A percentile compares a stretch with the other conserved stretches of the same genome.
phyloP scores from a whole-genome alignment of 2,113 vertebrate species.

The Rhadina sibilatrix region DNA sequence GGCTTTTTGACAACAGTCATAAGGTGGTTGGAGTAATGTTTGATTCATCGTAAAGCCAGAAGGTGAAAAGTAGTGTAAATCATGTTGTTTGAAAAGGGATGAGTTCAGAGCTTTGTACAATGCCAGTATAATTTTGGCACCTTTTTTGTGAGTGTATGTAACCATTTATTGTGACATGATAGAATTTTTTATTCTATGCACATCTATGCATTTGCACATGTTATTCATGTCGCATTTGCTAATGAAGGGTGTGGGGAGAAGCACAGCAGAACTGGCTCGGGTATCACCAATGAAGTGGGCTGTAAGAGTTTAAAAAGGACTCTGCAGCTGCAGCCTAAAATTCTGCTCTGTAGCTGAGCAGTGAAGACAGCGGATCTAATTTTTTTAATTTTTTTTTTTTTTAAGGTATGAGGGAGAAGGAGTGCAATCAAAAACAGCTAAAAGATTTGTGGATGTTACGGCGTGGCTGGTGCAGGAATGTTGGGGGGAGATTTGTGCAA shows the following conservation, averaged over 20 bases:
- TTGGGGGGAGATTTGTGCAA: background rate
- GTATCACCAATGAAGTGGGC: background rate
- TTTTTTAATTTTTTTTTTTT: background rate
- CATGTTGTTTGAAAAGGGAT: constrained; percentile 49
- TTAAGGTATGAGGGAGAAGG: background rate
- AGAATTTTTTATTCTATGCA: constrained; percentile 2
- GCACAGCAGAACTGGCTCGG: background rate
- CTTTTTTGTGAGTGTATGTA: constrained; percentile 30
- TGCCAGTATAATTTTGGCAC: constrained; percentile 22
- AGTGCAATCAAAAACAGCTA: background rate
- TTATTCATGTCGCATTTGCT: background rate
- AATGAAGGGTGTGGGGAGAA: background rate
- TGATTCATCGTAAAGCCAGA: constrained; percentile 47
- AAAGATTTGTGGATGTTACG: background rate
- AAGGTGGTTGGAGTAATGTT: constrained; percentile 58
- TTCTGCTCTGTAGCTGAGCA: background rate
- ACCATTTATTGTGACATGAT: background rate
- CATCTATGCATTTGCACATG: background rate
- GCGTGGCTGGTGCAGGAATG: background rate
- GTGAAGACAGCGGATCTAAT: background rate
- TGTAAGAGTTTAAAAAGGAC: background rate
- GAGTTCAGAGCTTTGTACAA: constrained; percentile 2
- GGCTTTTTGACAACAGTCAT: constrained; percentile 49
- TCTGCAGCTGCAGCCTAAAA: background rate
- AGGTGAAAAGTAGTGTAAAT: constrained; percentile 56